Conservation (phyloP, 2,113 vertebrate genomes). For the Lucifuga dentata region DNA sequence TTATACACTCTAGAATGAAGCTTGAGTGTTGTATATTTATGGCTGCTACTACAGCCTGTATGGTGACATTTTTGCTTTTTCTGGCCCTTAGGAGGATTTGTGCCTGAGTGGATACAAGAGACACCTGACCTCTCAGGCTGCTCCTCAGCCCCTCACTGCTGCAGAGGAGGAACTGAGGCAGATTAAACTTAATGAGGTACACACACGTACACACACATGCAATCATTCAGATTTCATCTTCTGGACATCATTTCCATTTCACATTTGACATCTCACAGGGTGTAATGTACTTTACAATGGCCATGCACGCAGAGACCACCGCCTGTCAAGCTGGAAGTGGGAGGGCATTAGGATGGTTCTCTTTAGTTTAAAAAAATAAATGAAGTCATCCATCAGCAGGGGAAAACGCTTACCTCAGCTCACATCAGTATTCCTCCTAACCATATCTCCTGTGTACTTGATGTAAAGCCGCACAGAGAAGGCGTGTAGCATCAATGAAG, state of each 20-base stretch:
- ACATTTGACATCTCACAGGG: not conserved
- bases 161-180: constrained; percentile 96
- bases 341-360: not conserved
- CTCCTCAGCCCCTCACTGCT: constrained; percentile 93
- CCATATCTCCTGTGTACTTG: constrained; percentile 29
- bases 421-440: not conserved
- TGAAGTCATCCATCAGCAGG: not conserved
- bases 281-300: not conserved
- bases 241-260: not conserved
- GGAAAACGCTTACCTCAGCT: constrained; percentile 15
- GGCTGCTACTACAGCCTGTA: no score
- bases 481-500: constrained; percentile 35
- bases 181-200: constrained; percentile 95
- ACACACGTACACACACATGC: not conserved
- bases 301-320: not conserved
- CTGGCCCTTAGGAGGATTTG: constrained; percentile 89
- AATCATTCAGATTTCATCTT: not conserved
- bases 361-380: constrained; percentile 9
- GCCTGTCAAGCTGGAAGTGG: not conserved
- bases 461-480: constrained; percentile 23
- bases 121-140: constrained; percentile 87
- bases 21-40: not conserved
- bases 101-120: constrained; percentile 92
- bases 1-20: not conserved
- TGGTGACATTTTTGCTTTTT: constrained; percentile 1